A percentile compares a stretch with the other conserved stretches of the same genome.
phyloP scores from a whole-genome alignment of 2,113 vertebrate genomes.

The Sinosuthora webbiana region DNA sequence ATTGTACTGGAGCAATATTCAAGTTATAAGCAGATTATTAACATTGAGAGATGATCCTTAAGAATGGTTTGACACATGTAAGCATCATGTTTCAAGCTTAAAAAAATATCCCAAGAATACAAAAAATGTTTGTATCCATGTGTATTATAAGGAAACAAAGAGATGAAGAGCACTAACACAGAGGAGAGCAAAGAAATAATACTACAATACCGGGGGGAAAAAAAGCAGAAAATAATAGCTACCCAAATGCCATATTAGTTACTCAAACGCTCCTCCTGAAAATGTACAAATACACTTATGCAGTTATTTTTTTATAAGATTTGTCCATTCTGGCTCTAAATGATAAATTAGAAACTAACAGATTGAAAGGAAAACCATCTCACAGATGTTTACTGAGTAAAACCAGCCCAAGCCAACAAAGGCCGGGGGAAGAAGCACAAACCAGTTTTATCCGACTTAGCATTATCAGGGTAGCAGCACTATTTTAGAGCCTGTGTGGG shows the following conservation, averaged over 20 bases:
- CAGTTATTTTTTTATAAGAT: not conserved
- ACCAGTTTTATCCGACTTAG: conserved; percentile 28
- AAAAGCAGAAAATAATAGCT: not conserved
- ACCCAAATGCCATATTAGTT: not conserved
- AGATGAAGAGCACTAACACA: not conserved
- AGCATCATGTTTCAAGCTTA: not conserved
- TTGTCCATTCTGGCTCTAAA: not conserved
- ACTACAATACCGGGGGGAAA: not conserved
- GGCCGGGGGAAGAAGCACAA: not conserved
- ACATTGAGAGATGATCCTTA: conserved; percentile 25
- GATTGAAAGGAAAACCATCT: not conserved
- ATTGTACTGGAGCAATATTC: not conserved
- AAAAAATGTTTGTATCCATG: not conserved
- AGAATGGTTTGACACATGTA: conserved; percentile 23
- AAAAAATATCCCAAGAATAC: not conserved
- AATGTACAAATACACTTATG: not conserved
- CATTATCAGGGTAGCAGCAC: not conserved
- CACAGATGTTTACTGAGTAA: not conserved
- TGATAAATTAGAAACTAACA: not conserved
- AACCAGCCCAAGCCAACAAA: not conserved
- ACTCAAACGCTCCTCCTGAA: not conserved
- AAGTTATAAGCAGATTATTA: conserved; percentile 59
- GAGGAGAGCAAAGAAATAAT: not conserved
- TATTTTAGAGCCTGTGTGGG: conserved; percentile 33
- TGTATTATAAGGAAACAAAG: not conserved